Percentiles rank a stretch among this genome's conserved stretches.
These are phyloP conservation scores for Hipposideros larvatus DNA, from an alignment of 2,797 vertebrate species.

Conservation along the genomic window DNA sequence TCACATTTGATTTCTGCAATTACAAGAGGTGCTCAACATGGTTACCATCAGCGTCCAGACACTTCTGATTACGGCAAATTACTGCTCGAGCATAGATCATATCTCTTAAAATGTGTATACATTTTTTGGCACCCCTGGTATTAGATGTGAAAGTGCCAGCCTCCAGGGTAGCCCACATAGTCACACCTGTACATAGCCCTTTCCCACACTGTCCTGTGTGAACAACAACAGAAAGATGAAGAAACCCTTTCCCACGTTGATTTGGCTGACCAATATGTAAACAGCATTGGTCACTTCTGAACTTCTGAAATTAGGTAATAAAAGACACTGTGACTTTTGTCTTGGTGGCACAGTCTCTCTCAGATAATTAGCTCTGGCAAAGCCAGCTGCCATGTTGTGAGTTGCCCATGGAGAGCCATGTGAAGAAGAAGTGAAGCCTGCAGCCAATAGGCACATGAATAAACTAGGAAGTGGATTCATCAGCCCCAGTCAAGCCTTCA, in stretches of 20 bases:
- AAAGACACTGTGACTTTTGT: neutral
- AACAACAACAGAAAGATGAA: neutral
- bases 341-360: neutral
- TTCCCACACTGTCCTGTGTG: neutral
- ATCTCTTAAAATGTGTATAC: too few species aligned
- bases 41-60: too few species aligned
- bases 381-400: neutral
- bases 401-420: neutral
- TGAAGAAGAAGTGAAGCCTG: neutral
- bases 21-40: too few species aligned
- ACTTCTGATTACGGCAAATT: too few species aligned
- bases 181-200: neutral
- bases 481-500: neutral
- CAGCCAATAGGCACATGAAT: neutral
- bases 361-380: neutral
- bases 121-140: too few species aligned
- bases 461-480: neutral
- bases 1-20: too few species aligned
- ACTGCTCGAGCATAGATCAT: too few species aligned
- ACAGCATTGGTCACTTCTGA: neutral
- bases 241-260: neutral
- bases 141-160: neutral
- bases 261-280: neutral
- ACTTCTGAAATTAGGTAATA: neutral
- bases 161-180: too few species aligned